Conservation (phyloP, 2,797 vertebrate species). For the Hapalemur alaotrensis region DNA sequence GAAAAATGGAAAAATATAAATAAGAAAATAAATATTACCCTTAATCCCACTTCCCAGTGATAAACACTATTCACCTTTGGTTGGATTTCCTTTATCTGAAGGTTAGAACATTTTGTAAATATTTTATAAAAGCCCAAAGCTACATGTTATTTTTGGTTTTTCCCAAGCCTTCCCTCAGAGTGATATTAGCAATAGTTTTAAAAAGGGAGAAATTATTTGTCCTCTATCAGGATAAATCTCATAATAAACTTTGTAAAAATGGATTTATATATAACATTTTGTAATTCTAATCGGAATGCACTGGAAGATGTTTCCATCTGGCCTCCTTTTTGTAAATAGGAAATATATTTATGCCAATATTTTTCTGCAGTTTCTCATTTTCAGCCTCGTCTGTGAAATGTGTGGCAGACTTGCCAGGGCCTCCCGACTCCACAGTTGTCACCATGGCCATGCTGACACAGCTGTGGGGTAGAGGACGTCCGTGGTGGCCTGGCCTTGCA, state of each 20-base stretch:
- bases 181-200: not conserved
- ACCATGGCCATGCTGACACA: not conserved
- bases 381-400: not conserved
- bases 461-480: not conserved
- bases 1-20: not conserved
- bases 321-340: not conserved
- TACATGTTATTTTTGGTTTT: not conserved
- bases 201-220: not conserved
- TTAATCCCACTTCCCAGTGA: not conserved
- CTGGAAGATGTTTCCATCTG: not conserved
- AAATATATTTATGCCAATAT: not conserved
- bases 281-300: not conserved
- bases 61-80: not conserved
- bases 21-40: not conserved
- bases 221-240: not conserved
- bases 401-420: not conserved
- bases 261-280: not conserved
- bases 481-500: conserved; percentile 58
- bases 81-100: not conserved
- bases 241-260: not conserved
- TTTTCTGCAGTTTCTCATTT: not conserved
- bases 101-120: not conserved
- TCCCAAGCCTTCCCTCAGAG: too few relatives aligned
- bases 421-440: not conserved
- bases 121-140: not conserved